phyloP scores from a whole-genome alignment of 2,797 vertebrate species.

The Eremophila alpestris region DNA sequence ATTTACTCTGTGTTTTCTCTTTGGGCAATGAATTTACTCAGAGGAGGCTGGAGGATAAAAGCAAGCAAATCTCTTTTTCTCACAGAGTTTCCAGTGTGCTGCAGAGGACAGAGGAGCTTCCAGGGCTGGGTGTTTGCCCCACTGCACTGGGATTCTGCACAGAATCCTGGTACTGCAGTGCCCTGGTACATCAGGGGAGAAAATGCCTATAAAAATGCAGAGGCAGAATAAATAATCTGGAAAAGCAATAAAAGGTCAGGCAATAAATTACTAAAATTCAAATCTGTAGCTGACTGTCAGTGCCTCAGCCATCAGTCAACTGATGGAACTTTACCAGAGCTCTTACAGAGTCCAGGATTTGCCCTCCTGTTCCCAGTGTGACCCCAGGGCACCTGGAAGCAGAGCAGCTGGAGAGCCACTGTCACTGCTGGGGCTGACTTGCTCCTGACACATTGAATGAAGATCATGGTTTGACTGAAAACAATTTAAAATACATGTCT shows the following conservation, averaged over 20 bases:
- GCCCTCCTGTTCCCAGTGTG: neutral
- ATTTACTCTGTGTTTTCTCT: neutral
- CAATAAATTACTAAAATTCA: neutral
- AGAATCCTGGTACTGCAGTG: neutral
- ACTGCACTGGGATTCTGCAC: neutral
- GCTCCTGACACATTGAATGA: slow-evolving; percentile 9
- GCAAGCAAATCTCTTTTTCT: neutral
- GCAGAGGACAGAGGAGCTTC: neutral
- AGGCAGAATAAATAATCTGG: neutral
- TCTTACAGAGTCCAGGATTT: neutral
- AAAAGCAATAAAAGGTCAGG: neutral
- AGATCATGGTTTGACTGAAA: neutral
- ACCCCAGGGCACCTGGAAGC: neutral
- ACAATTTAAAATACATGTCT: neutral
- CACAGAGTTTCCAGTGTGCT: neutral
- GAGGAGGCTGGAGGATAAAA: neutral
- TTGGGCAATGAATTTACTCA: neutral
- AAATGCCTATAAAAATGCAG: rapidly evolving
- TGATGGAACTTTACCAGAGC: neutral
- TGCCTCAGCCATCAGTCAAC: neutral
- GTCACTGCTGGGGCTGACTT: neutral
- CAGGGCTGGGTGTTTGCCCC: neutral
- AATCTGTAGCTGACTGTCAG: neutral
- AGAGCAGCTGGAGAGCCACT: neutral
- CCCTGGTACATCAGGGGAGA: neutral